Conservation (phyloP, 2,113 vertebrate genomes). For the Corythaeola cristata region DNA sequence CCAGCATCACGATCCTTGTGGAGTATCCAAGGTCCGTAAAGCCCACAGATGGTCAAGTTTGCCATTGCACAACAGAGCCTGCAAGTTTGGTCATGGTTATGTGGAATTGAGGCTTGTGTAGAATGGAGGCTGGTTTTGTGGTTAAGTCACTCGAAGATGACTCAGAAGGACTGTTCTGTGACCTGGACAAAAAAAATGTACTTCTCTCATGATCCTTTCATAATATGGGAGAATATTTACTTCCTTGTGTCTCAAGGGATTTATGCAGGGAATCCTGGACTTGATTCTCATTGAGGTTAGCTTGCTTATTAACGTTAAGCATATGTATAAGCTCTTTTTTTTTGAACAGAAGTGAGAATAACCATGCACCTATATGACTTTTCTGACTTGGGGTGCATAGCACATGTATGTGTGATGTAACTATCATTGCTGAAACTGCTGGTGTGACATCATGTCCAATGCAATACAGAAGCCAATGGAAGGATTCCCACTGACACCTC, state of each 20-base stretch:
- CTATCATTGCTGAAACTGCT: neutral
- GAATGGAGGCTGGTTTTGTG: neutral
- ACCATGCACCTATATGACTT: neutral
- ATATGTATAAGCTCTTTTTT: neutral
- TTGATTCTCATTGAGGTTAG: neutral
- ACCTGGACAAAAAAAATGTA: neutral
- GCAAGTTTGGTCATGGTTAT: neutral
- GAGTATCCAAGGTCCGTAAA: neutral
- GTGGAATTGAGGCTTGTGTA: neutral
- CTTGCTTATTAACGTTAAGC: neutral
- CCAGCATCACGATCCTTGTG: neutral
- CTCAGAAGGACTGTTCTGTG: neutral
- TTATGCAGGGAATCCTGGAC: neutral
- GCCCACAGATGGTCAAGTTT: neutral
- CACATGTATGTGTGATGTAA: neutral
- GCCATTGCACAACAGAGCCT: neutral
- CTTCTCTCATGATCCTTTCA: neutral
- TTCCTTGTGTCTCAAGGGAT: neutral
- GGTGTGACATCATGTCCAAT: neutral
- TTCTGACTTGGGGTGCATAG: neutral
- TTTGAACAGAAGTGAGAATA: neutral
- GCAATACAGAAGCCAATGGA: neutral
- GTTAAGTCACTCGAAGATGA: neutral
- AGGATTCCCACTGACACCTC: neutral
- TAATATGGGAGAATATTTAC: neutral